phyloP scores from a whole-genome alignment of 2,888 invertebrate species.

The Andricus curvator region DNA sequence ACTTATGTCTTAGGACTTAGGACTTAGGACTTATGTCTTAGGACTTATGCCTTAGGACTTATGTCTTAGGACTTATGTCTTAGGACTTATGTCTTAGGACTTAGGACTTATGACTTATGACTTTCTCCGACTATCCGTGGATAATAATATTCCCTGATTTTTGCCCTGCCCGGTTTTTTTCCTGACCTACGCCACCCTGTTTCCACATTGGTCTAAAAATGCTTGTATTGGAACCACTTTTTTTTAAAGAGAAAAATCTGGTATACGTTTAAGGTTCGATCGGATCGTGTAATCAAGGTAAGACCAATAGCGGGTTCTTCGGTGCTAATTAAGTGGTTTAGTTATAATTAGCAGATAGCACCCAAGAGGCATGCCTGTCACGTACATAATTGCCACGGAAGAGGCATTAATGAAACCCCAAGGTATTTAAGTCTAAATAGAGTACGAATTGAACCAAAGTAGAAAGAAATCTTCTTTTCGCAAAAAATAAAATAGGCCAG shows the following conservation, averaged over 20 bases:
- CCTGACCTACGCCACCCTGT: neutral
- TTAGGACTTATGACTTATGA: too few relatives aligned
- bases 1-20: too few relatives aligned
- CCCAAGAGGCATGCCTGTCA: constrained; percentile 55
- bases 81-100: too few relatives aligned
- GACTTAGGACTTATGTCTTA: too few relatives aligned
- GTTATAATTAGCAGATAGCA: constrained; percentile 64
- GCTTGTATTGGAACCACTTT: neutral
- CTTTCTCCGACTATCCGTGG: too few relatives aligned
- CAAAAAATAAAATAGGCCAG: neutral
- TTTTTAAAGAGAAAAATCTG: neutral
- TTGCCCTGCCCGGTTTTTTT: too few relatives aligned
- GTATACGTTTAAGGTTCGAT: constrained; percentile 8
- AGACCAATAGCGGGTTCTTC: constrained; percentile 17
- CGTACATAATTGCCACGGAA: constrained; percentile 52
- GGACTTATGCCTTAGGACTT: too few relatives aligned
- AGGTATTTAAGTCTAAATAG: constrained; percentile 43
- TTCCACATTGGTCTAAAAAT: neutral
- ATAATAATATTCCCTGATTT: too few relatives aligned
- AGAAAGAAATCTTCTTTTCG: constrained; percentile 46
- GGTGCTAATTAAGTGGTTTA: constrained; percentile 64
- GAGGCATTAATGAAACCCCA: constrained; percentile 42
- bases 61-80: too few relatives aligned
- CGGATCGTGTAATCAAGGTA: constrained; percentile 46
- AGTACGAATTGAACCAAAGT: constrained; percentile 49